A percentile compares a stretch with the other conserved stretches of the same genome.
Evolutionary conservation across 1,140 invertebrate species (phyloP).

Genomic region (Ips typographus): DNA sequence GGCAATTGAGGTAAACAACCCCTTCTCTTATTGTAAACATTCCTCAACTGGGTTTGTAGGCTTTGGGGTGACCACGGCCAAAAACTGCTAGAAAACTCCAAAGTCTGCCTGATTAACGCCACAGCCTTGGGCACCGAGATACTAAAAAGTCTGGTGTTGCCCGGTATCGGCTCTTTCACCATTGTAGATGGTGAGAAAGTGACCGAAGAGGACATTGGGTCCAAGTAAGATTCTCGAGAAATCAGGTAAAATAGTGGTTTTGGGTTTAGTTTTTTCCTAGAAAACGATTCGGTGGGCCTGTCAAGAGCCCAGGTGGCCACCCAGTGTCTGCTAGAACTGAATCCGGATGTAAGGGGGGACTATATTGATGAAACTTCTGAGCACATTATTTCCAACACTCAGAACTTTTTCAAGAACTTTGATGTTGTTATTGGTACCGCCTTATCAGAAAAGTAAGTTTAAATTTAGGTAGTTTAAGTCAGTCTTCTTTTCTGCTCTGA

Average conservation of each 20-base stretch:
- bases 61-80: slow-evolving; percentile 99
- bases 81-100: slow-evolving; percentile 77
- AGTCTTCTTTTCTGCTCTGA: neutral
- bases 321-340: slow-evolving; percentile 84
- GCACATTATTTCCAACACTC: slow-evolving; percentile 79
- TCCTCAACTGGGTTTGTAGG: slow-evolving; percentile 53
- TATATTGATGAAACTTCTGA: slow-evolving; percentile 88
- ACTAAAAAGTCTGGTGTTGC: slow-evolving; percentile 90
- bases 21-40: slow-evolving; percentile 3
- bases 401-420: slow-evolving; percentile 87
- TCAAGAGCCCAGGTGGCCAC: slow-evolving; percentile 82
- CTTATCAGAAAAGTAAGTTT: slow-evolving; percentile 75
- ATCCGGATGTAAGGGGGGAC: slow-evolving; percentile 90
- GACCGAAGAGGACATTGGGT: slow-evolving; percentile 87
- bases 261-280: slow-evolving; percentile 79
- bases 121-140: slow-evolving; percentile 93
- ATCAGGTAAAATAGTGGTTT: slow-evolving; percentile 8
- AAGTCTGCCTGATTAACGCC: slow-evolving; percentile 93
- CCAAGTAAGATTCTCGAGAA: slow-evolving; percentile 67
- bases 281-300: slow-evolving; percentile 74
- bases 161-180: slow-evolving; percentile 94
- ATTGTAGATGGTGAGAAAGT: slow-evolving; percentile 90
- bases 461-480: neutral
- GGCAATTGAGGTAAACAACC: slow-evolving; percentile 70
- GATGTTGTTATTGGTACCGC: slow-evolving; percentile 85